Conservation (phyloP, 1,140 invertebrate species). For the Penaeus vannamei region DNA sequence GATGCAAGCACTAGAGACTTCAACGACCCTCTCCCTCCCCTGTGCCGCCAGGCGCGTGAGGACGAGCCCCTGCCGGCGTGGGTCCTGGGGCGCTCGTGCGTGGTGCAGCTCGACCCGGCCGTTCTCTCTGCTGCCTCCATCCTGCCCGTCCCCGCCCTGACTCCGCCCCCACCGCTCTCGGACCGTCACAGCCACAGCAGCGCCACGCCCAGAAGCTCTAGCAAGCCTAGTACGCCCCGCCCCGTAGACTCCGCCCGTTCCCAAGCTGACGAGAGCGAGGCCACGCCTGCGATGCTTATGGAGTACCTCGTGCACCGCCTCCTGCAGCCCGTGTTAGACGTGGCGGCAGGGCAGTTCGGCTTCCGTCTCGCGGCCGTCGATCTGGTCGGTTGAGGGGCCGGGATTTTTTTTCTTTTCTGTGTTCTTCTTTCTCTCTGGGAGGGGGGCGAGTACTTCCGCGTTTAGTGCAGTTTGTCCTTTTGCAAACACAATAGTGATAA, state of each 20-base stretch:
- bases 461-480: no score
- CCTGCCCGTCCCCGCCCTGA: conserved; percentile 24
- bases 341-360: neutral
- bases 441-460: no score
- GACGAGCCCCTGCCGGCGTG: conserved; percentile 40
- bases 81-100: conserved; percentile 45
- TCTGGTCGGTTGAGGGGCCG: neutral
- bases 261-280: neutral
- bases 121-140: conserved; percentile 21
- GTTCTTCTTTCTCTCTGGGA: no score
- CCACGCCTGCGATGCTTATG: neutral
- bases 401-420: no score
- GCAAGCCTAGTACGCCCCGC: conserved; percentile 37
- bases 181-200: conserved; percentile 30
- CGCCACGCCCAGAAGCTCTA: conserved; percentile 39
- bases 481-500: no score
- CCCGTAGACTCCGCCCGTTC: neutral
- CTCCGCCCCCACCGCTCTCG: conserved; percentile 31
- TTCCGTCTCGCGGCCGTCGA: conserved; percentile 27
- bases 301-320: conserved; percentile 47
- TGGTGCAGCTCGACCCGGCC: conserved; percentile 41
- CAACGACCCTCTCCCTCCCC: neutral
- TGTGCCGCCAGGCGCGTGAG: conserved; percentile 35
- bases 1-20: no score
- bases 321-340: conserved; percentile 37